Evolutionary conservation across 2,797 vertebrate genomes (phyloP).

Genomic region (Schizothorax lantsangensis): DNA sequence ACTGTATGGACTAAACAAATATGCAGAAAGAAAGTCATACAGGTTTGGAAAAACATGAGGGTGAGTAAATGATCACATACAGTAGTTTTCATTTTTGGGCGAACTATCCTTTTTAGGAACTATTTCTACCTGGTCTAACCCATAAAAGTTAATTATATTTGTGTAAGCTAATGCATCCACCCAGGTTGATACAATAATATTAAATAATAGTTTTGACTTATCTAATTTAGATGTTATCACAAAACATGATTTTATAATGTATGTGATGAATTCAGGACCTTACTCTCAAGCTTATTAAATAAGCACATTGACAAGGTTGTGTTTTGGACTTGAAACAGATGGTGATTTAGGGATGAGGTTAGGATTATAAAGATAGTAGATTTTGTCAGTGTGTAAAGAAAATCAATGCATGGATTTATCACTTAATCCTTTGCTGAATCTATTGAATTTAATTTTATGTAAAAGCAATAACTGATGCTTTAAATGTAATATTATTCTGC

Average conservation of each 20-base stretch:
- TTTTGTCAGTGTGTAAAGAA: conserved; percentile 10
- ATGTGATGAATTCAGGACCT: not conserved
- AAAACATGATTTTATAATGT: not conserved
- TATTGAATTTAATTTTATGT: not conserved
- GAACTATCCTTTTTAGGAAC: not conserved
- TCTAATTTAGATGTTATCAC: not conserved
- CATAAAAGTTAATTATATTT: too few relatives aligned
- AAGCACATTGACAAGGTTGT: conserved; percentile 23
- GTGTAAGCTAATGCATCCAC: not conserved
- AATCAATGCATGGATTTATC: conserved; percentile 24
- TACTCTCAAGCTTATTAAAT: not conserved
- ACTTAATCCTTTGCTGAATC: not conserved
- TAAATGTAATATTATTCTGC: not conserved
- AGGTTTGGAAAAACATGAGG: not conserved
- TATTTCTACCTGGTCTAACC: not conserved
- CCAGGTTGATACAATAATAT: not conserved
- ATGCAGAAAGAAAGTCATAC: not conserved
- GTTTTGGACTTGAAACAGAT: conserved; percentile 50
- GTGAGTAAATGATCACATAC: not conserved
- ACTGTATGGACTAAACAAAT: not conserved
- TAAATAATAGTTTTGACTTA: not conserved
- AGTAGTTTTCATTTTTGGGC: not conserved
- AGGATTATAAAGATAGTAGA: not conserved
- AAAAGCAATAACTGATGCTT: not conserved
- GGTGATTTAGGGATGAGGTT: conserved; percentile 36